Evolutionary conservation across 2,797 vertebrate genomes (phyloP), one percentile per base, ranked within the genome.

Genomic region (Enteromius mattozi): DNA sequence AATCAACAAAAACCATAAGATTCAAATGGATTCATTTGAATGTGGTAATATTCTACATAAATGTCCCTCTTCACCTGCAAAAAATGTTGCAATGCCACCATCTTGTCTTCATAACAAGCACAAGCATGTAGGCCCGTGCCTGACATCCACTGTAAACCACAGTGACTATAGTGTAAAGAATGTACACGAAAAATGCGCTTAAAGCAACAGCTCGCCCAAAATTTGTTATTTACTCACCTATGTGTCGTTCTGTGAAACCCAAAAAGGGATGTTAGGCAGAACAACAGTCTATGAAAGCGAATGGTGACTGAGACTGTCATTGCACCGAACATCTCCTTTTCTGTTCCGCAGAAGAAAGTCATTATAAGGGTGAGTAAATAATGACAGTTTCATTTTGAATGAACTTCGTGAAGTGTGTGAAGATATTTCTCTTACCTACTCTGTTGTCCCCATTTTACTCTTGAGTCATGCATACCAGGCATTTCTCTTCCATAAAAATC

Each of bases 401-500:
- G 1, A n/a, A 14, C 4, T 30, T 49, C 33, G n/a, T n/a, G 37
- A 0, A 49, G 8, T 4, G 5, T 49, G 70, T 54, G 17, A 13
- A 35, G 30, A 76, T 5, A 59, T 8, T 56, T 35, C 21, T 2
- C 24, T 47, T 33, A 8, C 4, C 8, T 40, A 9, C 13, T 27
- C 2, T 79, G 9, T 17, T 21, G 68, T 78, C 49, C 21, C 19
- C 17, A 16, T 56, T 35, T 4, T 68, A 10, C 30, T 70, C 54
- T 51, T 61, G 87, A 85, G 40, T 80, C 80, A 75, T 70, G 6
- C 70, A 71, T 63, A 47, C 45, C 63, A 69, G 76, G 13, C 7
- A 86, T 68, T 59, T 76, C 61, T 30, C 7, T 16, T 66, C 59
- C 59, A 33, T 82, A 35, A 63, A 63, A 63, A 78, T 24, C 21